A percentile compares a stretch with the other conserved stretches of the same genome.
phyloP scores from a whole-genome alignment of 2,888 invertebrate species.

The Amaurobius ferox region DNA sequence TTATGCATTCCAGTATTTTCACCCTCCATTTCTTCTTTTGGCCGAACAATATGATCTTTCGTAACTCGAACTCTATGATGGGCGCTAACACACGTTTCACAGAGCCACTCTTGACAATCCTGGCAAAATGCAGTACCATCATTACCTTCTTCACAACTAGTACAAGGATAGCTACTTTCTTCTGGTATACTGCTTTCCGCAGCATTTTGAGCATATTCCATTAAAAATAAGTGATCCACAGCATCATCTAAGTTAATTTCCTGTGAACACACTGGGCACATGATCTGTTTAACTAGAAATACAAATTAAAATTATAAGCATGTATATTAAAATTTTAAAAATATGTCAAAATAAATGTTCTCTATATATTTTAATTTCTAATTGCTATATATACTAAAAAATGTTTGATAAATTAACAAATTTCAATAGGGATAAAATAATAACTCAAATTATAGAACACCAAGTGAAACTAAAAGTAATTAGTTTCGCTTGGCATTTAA shows the following conservation, averaged over 20 bases:
- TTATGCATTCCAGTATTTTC: conserved; percentile 79
- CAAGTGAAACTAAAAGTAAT: no score
- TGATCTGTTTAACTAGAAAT: conserved; percentile 42
- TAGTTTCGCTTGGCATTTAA: no score
- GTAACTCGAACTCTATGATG: conserved; percentile 95
- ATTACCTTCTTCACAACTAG: conserved; percentile 90
- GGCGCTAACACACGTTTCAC: conserved; percentile 90
- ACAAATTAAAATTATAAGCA: no score
- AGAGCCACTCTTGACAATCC: conserved; percentile 93
- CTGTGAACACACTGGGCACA: conserved; percentile 86
- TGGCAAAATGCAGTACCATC: conserved; percentile 91
- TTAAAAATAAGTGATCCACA: conserved; percentile 87
- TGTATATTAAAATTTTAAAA: no score
- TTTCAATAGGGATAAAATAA: no score
- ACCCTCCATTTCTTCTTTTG: conserved; percentile 86
- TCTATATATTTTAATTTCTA: no score
- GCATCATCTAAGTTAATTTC: conserved; percentile 85
- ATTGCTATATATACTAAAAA: no score
- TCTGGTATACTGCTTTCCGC: conserved; percentile 51
- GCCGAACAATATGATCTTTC: conserved; percentile 93
- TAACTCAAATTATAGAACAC: no score
- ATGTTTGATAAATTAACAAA: no score
- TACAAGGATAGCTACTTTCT: conserved; percentile 82
- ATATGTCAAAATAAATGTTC: no score
- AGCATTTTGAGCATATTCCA: conserved; percentile 64